Evolutionary conservation across 2,797 vertebrate species (phyloP).

Genomic region (Sciurus vulgaris): DNA sequence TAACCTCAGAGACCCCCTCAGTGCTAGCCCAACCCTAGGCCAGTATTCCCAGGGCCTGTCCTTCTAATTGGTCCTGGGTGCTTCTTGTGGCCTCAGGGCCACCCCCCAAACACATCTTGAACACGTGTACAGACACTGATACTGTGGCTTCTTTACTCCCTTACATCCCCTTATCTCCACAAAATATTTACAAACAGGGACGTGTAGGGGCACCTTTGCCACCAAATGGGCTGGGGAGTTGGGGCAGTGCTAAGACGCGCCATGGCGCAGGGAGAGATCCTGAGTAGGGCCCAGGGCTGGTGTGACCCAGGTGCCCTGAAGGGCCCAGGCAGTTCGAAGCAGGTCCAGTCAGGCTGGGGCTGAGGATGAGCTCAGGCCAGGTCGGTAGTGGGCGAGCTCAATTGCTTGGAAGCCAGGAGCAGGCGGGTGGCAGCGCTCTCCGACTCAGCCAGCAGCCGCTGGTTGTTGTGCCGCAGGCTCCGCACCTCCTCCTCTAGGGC

Average conservation of each 20-base stretch:
- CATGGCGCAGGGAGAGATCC: constrained; percentile 21
- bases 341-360: neutral
- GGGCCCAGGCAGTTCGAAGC: neutral
- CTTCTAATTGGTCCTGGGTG: neutral
- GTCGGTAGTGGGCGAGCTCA: constrained; percentile 17
- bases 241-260: constrained; percentile 67
- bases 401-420: constrained; percentile 90
- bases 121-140: neutral
- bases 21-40: neutral
- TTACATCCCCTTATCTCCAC: constrained; percentile 30
- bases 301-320: neutral
- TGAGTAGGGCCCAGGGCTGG: constrained; percentile 67
- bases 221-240: neutral
- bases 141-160: constrained; percentile 67
- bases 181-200: constrained; percentile 80
- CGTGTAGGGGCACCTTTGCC: neutral
- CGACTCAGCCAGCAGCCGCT: constrained; percentile 93
- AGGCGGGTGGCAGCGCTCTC: constrained; percentile 94
- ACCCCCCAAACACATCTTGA: neutral
- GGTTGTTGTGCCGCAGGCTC: constrained; percentile 94
- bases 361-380: neutral
- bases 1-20: neutral
- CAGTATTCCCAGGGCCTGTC: neutral
- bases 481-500: constrained; percentile 94
- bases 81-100: neutral